Evolutionary conservation across 1,140 invertebrate species (phyloP), one percentile per base, ranked within the genome.

Genomic region (Scaptomyza pallida): DNA sequence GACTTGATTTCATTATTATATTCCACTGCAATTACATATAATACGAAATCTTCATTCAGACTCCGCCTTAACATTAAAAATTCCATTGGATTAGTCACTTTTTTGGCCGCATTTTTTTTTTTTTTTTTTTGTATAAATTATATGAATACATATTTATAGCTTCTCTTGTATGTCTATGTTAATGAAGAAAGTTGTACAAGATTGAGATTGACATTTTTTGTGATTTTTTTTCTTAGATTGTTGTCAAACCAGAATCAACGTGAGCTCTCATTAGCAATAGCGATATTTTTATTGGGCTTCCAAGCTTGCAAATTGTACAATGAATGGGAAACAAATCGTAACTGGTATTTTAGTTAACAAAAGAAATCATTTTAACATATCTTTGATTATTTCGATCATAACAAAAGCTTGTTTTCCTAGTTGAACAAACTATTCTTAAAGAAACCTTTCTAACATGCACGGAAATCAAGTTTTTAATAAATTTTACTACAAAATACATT

Each of bases 151-250:
- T 77, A 85, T 81, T 80, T 75, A 77, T 80, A 48, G 37, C 19
- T 12, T 17, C 26, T 35, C 54, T 69, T 65, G 72, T 43, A 45
- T 57, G 62, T 52, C 64, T 44, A 52, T 47, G 40, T 26, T 26
- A 41, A 74, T 86, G 59, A 81, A 88, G 81, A 86, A 86, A 86
- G 81, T 75, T 74, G 35, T n/a, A n/a, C n/a, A n/a, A 76, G 59
- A 67, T 59, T 67, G 55, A 68, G 63, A 68, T 72, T 48, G 64
- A 60, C 56, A 44, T 40, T 56, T 26, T n/a, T n/a, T 50, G 35
- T 33, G 30, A 47, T 10, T 2, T 19, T 5, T 44, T 5, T 41
- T 26, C 50, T 72, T 83, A 81, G 78, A 82, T 82, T 83, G 78
- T 82, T 63, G 80, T 85, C 80, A 74, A 76, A 64, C 80, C 63